phyloP scores from a whole-genome alignment of 1,140 invertebrate genomes.

The Maniola jurtina region DNA sequence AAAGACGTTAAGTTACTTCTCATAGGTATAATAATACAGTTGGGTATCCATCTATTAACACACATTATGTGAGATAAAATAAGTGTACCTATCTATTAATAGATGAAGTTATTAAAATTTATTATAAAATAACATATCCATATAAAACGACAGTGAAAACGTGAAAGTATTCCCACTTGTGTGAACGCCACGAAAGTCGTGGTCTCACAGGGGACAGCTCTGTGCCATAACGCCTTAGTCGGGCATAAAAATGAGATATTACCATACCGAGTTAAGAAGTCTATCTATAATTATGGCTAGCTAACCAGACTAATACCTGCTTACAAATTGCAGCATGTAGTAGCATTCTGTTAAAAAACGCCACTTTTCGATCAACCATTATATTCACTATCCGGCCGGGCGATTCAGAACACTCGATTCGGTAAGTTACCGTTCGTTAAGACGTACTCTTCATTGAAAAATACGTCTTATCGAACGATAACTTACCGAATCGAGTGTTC shows the following conservation, averaged over 20 bases:
- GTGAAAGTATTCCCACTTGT: constrained; percentile 32
- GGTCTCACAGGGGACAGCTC: constrained; percentile 24
- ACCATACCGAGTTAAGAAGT: constrained; percentile 35
- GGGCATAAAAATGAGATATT: constrained; percentile 42
- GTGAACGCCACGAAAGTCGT: constrained; percentile 27
- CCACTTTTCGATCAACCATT: neutral
- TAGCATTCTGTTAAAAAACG: constrained; percentile 14
- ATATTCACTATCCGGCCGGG: too few relatives aligned
- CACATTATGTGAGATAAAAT: neutral
- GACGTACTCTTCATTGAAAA: too few relatives aligned
- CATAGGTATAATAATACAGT: too few relatives aligned
- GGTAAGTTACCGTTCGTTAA: too few relatives aligned
- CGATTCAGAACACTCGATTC: too few relatives aligned
- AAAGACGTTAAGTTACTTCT: too few relatives aligned
- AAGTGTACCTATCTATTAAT: neutral
- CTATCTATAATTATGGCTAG: constrained; percentile 13
- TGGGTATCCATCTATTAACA: neutral
- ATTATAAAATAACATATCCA: constrained; percentile 25
- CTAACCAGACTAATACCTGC: constrained; percentile 4
- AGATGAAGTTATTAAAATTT: constrained; percentile 10
- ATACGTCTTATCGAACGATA: too few relatives aligned
- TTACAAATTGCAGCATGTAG: constrained; percentile 19
- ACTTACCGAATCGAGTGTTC: too few relatives aligned
- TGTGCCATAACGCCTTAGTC: constrained; percentile 22
- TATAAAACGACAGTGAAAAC: constrained; percentile 29